Conservation (phyloP, 2,888 invertebrate genomes). For the Crocallis elinguaria region DNA sequence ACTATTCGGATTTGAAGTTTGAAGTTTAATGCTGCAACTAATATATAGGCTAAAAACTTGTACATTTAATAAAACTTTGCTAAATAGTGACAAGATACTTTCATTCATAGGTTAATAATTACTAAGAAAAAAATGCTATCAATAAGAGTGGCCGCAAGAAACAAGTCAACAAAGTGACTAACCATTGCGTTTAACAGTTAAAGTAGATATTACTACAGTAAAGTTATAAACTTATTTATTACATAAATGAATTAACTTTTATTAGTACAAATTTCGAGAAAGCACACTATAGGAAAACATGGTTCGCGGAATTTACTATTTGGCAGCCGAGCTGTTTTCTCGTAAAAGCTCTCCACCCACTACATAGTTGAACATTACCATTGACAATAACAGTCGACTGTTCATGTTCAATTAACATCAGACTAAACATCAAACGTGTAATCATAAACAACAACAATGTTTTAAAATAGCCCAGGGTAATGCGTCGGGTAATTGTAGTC, state of each 20-base stretch:
- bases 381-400: slow-evolving; percentile 25
- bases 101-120: no score
- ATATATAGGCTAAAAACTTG: no score
- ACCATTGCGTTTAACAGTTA: no score
- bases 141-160: no score
- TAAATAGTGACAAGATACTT: no score
- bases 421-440: slow-evolving; percentile 41
- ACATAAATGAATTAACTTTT: neutral
- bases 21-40: no score
- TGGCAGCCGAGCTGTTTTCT: slow-evolving; percentile 13
- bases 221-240: neutral
- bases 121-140: no score
- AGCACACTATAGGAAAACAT: neutral
- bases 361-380: slow-evolving; percentile 26
- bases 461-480: slow-evolving; percentile 29
- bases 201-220: neutral
- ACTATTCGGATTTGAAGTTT: no score
- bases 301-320: slow-evolving; percentile 20
- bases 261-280: neutral
- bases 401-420: slow-evolving; percentile 37
- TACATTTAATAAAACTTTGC: no score
- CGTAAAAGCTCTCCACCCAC: slow-evolving; percentile 22
- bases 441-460: slow-evolving; percentile 47
- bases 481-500: slow-evolving; percentile 41
- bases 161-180: no score